Conservation (phyloP, 2,113 vertebrate species). For the Rana temporaria region DNA sequence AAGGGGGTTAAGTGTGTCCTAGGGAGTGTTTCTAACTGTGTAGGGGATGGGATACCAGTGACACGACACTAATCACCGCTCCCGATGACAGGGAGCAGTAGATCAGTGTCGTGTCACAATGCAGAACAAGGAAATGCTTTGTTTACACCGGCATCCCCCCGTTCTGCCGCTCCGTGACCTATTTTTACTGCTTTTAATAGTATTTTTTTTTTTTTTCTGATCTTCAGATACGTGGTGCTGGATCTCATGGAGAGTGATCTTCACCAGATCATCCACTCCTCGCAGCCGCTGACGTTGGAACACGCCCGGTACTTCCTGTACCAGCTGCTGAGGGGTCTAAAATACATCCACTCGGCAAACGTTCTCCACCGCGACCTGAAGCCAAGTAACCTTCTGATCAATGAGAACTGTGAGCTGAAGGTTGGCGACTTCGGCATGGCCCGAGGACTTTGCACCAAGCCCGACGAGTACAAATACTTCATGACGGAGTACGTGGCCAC, state of each 20-base stretch:
- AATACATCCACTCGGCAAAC: slow-evolving; percentile 96
- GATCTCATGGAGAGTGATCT: slow-evolving; percentile 98
- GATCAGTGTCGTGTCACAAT: no score
- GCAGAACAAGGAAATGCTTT: no score
- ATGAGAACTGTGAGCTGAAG: slow-evolving; percentile 97
- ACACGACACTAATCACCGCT: no score
- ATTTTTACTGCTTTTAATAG: neutral
- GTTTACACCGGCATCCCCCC: no score
- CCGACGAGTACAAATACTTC: slow-evolving; percentile 86
- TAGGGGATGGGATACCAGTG: no score
- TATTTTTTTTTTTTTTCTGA: neutral
- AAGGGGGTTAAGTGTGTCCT: no score
- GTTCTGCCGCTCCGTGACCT: no score
- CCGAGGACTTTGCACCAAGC: slow-evolving; percentile 83
- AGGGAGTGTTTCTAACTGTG: no score
- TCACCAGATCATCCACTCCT: slow-evolving; percentile 96
- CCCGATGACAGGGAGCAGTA: no score
- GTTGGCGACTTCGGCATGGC: slow-evolving; percentile 98
- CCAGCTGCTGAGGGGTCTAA: slow-evolving; percentile 93
- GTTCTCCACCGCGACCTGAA: slow-evolving; percentile 97
- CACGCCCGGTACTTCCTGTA: slow-evolving; percentile 96
- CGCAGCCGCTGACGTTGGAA: slow-evolving; percentile 85
- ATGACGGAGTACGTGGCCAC: slow-evolving; percentile 97
- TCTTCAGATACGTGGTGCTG: slow-evolving; percentile 89
- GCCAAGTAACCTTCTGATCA: slow-evolving; percentile 92